These are phyloP conservation scores for Bergia sp. DNA, from an alignment of 92 coral and sea anemone species.

Conservation along the genomic window DNA sequence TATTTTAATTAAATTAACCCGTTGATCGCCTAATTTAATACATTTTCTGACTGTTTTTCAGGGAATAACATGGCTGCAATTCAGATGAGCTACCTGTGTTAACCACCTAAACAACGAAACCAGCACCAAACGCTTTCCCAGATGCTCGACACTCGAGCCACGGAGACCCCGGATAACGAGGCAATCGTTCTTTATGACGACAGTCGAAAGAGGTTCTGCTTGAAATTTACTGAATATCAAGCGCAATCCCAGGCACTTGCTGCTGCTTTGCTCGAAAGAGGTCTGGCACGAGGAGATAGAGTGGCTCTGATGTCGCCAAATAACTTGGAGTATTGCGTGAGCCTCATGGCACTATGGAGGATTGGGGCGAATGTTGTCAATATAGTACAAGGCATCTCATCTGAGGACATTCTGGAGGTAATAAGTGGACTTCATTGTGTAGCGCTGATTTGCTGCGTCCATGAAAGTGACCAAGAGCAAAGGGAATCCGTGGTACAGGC, in stretches of 20 bases:
- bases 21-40: too few relatives aligned
- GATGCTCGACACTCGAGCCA: slow-evolving; percentile 5
- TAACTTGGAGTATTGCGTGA: slow-evolving; percentile 37
- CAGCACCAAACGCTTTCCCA: slow-evolving; percentile 9
- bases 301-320: slow-evolving; percentile 46
- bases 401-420: slow-evolving; percentile 5
- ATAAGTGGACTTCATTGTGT: background rate
- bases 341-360: slow-evolving; percentile 28
- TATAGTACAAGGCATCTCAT: background rate
- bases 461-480: background rate
- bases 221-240: background rate
- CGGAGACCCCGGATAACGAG: slow-evolving; percentile 1
- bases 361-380: slow-evolving; percentile 30
- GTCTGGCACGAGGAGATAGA: slow-evolving; percentile 54
- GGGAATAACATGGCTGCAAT: background rate
- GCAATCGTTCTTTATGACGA: slow-evolving; percentile 26
- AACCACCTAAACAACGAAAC: background rate
- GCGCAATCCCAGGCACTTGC: slow-evolving; percentile 48
- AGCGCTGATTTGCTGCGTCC: background rate
- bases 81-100: slow-evolving; percentile 19
- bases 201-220: background rate
- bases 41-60: too few relatives aligned
- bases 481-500: background rate
- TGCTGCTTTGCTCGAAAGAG: slow-evolving; percentile 37
- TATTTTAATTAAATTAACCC: too few relatives aligned